Percentiles rank a stretch among this genome's conserved stretches.
Evolutionary conservation across 2,888 invertebrate species (phyloP).

Genomic region (Dryomyza anilis): DNA sequence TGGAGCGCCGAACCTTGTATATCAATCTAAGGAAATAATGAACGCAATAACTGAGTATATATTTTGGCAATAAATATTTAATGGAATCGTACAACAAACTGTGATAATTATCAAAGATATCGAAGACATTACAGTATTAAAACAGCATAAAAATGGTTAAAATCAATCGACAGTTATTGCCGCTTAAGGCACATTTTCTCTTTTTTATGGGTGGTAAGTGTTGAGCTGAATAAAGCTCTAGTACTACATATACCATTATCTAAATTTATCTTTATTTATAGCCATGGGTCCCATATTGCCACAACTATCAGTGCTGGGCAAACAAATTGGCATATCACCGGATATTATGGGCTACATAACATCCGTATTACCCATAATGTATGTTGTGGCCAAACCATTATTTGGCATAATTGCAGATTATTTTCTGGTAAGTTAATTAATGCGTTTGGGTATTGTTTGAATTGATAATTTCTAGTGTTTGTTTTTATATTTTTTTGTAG

Average conservation of each 20-base stretch:
- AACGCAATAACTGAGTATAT: too few relatives aligned
- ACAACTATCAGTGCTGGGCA: constrained; percentile 77
- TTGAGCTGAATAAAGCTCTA: background rate
- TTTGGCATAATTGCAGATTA: constrained; percentile 79
- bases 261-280: constrained; percentile 49
- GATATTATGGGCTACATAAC: constrained; percentile 78
- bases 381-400: constrained; percentile 76
- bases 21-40: too few relatives aligned
- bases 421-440: constrained; percentile 64
- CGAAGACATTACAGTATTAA: too few relatives aligned
- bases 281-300: constrained; percentile 83
- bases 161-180: constrained; percentile 73
- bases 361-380: constrained; percentile 75
- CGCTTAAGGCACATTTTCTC: constrained; percentile 86
- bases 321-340: constrained; percentile 77
- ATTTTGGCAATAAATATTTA: too few relatives aligned
- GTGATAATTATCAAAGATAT: too few relatives aligned
- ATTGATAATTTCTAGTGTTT: background rate
- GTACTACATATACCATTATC: too few relatives aligned
- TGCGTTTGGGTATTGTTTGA: background rate
- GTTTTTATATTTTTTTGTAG: constrained; percentile 37
- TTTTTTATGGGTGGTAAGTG: constrained; percentile 84
- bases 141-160: constrained; percentile 62
- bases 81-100: too few relatives aligned
- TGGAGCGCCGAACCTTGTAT: too few relatives aligned